Evolutionary conservation across 2,888 invertebrate species (phyloP), one percentile per base, ranked within the genome.

Genomic region (Clepsis dumicolana): DNA sequence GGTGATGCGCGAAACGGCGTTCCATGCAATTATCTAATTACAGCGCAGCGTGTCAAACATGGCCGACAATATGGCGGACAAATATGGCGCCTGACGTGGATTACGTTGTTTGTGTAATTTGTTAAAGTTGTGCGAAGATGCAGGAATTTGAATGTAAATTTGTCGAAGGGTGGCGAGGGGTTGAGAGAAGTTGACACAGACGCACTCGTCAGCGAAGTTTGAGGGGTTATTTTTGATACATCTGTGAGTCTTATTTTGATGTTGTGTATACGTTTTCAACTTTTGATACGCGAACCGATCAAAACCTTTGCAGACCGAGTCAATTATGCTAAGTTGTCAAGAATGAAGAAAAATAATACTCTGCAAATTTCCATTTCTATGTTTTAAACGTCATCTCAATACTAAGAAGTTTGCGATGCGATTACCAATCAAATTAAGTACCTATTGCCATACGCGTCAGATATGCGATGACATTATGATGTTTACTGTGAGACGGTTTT

Each of bases 21-120:
- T 80, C 82, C 82, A 83, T 85, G 84, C 88, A 88, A 89, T 89
- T 88, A 89, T 86, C 85, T 88, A 89, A 89, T 89, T 89, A 87
- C 56, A 50, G 63, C 67, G 61, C 66, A 67, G 44, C 73, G 76
- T 77, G 75, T 73, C 76, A 72, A 79, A 24, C 63, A 62, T 80
- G 79, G 77, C 74, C 77, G 73, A 72, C 83, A 81, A 83, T 77
- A 84, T 80, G 84, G 82, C 80, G 77, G 78, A 71, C 82, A 78
- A 81, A 82, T 76, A 80, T 79, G 80, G 79, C 78, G 77, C 57
- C 52, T 59, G 64, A 65, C 64, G 64, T 48, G 81, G 81, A 85
- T 86, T 80, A 76, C 83, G 80, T 73, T 88, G 86, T 88, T 88
- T 88, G 83, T 75, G 74, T 81, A 88, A 88, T 85, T 87, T 83